These are phyloP conservation scores for Neolamprologus sp. DNA, from an alignment of 2,113 vertebrate species.

Conservation along the genomic window DNA sequence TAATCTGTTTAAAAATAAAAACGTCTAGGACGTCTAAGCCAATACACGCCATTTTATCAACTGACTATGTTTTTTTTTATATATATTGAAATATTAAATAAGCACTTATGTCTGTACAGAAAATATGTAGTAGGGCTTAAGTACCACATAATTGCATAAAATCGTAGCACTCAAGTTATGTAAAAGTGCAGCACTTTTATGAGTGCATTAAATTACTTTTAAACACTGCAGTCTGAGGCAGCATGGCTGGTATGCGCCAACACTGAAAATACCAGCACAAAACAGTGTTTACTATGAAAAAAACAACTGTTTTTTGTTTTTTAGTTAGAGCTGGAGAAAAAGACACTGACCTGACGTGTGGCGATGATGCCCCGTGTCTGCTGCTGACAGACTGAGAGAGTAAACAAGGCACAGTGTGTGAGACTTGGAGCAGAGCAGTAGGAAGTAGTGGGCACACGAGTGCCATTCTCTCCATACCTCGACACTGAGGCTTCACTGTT, in stretches of 20 bases:
- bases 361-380: not conserved
- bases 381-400: slow-evolving; percentile 4
- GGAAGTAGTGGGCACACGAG: slow-evolving; percentile 61
- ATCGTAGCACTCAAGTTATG: not conserved
- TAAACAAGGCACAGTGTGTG: slow-evolving; percentile 6
- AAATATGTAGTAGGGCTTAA: not conserved
- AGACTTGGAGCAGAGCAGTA: slow-evolving; percentile 24
- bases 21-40: not conserved
- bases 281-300: not conserved
- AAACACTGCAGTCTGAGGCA: not conserved
- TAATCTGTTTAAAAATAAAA: not conserved
- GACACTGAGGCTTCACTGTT: slow-evolving; percentile 64
- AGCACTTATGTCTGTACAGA: not conserved
- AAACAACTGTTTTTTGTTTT: not conserved
- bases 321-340: not conserved
- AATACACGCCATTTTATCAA: not conserved
- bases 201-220: not conserved
- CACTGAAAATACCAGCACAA: not conserved
- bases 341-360: slow-evolving; percentile 60
- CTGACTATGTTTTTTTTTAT: not conserved
- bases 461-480: slow-evolving; percentile 73
- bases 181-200: not conserved
- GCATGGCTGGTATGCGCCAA: not conserved
- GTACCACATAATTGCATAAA: not conserved
- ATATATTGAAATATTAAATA: not conserved